A percentile compares a stretch with the other conserved stretches of the same genome.
These are phyloP conservation scores for Lamellibrachia luymesi DNA, from an alignment of 1,140 invertebrate genomes.

Conservation along the genomic window DNA sequence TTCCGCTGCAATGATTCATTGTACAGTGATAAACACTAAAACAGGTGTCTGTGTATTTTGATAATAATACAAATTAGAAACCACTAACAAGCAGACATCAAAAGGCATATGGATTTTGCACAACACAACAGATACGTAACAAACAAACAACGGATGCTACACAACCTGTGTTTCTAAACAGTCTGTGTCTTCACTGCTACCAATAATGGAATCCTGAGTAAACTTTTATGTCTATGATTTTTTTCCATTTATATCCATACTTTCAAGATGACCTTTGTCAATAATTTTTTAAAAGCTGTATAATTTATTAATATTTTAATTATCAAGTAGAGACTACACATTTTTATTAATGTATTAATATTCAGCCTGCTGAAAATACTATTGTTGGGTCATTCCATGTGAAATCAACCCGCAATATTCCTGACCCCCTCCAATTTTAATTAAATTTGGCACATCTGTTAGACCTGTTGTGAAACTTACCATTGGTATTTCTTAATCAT, in stretches of 20 bases:
- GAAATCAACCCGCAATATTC: no score
- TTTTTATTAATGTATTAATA: background rate
- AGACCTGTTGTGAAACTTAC: no score
- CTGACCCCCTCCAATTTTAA: no score
- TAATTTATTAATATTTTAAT: background rate
- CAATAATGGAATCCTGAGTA: background rate
- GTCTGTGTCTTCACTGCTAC: background rate
- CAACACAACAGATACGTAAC: background rate
- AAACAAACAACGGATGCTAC: background rate
- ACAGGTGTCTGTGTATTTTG: background rate
- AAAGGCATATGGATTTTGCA: background rate
- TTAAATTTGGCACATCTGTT: no score
- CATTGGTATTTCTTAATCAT: no score
- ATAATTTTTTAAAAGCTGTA: no score
- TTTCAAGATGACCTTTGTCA: no score
- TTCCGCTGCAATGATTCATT: background rate
- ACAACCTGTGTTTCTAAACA: background rate
- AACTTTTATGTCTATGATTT: background rate
- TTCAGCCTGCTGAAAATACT: no score
- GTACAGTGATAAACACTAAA: background rate
- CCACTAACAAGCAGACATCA: background rate
- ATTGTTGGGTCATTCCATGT: no score
- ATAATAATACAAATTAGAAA: background rate
- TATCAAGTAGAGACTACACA: slow-evolving; percentile 8
- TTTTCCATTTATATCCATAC: background rate